Evolutionary conservation across 2,797 vertebrate genomes (phyloP).

Genomic region (Premnoplex brunnescens): DNA sequence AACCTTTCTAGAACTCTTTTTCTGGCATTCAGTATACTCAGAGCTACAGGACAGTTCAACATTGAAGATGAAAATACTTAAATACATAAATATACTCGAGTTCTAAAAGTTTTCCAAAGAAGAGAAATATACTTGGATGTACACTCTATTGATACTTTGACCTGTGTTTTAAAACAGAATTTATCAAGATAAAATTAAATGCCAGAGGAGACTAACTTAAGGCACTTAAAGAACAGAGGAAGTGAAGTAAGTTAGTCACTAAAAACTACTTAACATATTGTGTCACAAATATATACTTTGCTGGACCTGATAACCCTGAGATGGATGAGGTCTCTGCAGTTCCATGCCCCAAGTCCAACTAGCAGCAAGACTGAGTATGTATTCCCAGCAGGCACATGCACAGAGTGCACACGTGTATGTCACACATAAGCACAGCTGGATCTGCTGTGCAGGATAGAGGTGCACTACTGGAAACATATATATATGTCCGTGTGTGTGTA

Average conservation of each 20-base stretch:
- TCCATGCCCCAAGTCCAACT: not conserved
- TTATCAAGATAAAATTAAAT: not conserved
- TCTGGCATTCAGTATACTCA: not conserved
- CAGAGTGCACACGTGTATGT: not conserved
- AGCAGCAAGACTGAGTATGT: accelerated
- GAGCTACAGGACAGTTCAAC: conserved; percentile 8
- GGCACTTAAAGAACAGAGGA: not conserved
- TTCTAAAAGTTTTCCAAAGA: not conserved
- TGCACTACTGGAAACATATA: not conserved
- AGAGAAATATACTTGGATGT: not conserved
- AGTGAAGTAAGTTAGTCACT: not conserved
- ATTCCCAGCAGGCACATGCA: not conserved
- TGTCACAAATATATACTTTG: not conserved
- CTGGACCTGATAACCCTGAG: not conserved
- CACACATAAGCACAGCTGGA: accelerated
- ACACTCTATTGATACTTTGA: not conserved
- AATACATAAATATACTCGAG: not conserved
- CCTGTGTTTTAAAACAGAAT: not conserved
- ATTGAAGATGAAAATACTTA: not conserved
- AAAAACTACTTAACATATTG: not conserved
- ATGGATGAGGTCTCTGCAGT: not conserved
- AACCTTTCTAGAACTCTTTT: not conserved
- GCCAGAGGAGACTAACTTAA: not conserved
- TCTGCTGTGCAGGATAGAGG: not conserved
- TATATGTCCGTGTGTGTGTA: no score